Conservation (phyloP, 2,113 vertebrate genomes). For the Esox niger region DNA sequence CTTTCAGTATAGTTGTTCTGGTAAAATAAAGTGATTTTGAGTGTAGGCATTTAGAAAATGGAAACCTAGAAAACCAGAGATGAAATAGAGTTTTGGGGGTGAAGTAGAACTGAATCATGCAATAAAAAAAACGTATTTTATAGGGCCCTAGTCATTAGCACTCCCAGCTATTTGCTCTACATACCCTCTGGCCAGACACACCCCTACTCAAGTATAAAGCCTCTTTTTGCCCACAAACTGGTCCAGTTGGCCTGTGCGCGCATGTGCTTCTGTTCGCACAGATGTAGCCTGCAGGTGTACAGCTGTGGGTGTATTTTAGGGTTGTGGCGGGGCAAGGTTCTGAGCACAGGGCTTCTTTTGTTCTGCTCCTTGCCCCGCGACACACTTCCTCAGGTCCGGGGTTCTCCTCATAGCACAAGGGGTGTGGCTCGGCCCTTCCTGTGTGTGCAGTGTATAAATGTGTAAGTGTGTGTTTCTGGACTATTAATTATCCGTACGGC, state of each 20-base stretch:
- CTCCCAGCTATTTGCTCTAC: no score
- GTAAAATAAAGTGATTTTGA: no score
- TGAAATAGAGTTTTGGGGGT: no score
- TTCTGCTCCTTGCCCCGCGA: slow-evolving; percentile 1
- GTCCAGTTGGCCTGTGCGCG: slow-evolving; percentile 15
- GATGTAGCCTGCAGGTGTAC: slow-evolving; percentile 32
- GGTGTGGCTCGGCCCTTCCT: neutral
- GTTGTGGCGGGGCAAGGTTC: neutral
- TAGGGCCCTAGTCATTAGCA: no score
- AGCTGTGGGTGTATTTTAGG: neutral
- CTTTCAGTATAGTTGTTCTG: no score
- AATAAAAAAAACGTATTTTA: no score
- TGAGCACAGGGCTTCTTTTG: slow-evolving; percentile 6
- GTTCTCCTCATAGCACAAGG: neutral
- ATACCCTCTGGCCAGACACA: slow-evolving; percentile 6
- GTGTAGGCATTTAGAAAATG: no score
- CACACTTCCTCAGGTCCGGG: neutral
- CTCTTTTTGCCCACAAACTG: slow-evolving; percentile 9
- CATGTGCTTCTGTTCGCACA: slow-evolving; percentile 14
- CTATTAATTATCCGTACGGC: no score
- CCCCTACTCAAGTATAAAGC: neutral
- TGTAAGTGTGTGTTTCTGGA: neutral
- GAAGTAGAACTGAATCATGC: no score
- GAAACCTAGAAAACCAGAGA: no score
- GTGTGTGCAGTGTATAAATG: neutral